These are phyloP conservation scores for Nematostella vectensis DNA, from an alignment of 92 coral and sea anemone species.

Conservation along the genomic window DNA sequence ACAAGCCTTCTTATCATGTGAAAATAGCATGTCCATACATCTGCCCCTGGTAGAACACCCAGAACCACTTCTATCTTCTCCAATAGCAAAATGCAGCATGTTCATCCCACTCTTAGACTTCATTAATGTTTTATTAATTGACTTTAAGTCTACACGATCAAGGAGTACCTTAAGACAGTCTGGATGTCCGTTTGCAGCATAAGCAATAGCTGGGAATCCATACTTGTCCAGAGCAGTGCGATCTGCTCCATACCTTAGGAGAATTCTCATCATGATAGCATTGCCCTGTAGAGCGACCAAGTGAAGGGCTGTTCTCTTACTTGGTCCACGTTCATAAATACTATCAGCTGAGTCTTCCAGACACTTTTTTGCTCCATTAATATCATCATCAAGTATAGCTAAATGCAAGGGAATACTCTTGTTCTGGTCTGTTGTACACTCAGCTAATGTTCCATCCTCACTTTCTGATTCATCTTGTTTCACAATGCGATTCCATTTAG, in stretches of 20 bases:
- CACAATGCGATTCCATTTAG: conserved; percentile 60
- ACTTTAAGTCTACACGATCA: conserved; percentile 35
- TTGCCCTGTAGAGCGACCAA: conserved; percentile 62
- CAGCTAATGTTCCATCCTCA: conserved; percentile 39
- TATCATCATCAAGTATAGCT: conserved; percentile 45
- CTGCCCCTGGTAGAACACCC: conserved; percentile 35
- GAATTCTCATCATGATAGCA: conserved; percentile 47
- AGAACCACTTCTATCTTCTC: conserved; percentile 36
- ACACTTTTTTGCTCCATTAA: conserved; percentile 24
- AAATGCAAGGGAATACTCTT: conserved; percentile 23
- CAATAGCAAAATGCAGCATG: conserved; percentile 71
- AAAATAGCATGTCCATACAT: conserved; percentile 61
- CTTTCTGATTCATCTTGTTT: conserved; percentile 48
- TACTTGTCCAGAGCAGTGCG: conserved; percentile 54
- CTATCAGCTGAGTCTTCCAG: conserved; percentile 35
- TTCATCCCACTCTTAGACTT: conserved; percentile 38
- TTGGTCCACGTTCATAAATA: conserved; percentile 50
- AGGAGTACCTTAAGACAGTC: conserved; percentile 57
- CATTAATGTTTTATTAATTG: conserved; percentile 25
- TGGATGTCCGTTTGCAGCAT: conserved; percentile 76
- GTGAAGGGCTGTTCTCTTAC: conserved; percentile 73
- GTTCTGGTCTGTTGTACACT: conserved; percentile 6
- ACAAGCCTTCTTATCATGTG: conserved; percentile 43
- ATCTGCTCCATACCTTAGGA: conserved; percentile 56
- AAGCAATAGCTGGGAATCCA: conserved; percentile 63